Evolutionary conservation across 2,888 invertebrate genomes (phyloP), one percentile per base, ranked within the genome.

Genomic region (Belgica antarctica): DNA sequence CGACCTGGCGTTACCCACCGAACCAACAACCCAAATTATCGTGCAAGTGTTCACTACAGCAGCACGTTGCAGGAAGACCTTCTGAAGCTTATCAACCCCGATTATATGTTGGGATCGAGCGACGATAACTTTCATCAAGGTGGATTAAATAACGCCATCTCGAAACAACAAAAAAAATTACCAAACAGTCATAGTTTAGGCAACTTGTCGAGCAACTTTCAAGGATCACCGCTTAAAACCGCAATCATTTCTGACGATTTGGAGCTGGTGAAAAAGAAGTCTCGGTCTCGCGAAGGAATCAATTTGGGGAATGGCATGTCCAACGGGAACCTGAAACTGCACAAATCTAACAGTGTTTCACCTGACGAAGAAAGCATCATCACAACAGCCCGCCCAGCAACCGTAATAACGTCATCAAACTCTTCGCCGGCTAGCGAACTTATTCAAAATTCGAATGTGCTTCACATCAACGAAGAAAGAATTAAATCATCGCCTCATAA

Each of bases 71-170:
- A 94, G 81, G 93, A 94, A 78, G 94, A 95, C 77, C 81, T 92
- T 22, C 88, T 94, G 83, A 87, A 91, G 62, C 82, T 94, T 25
- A 94, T 94, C 75, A 90, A 91, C 79, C 92, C 92, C 0, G 92
- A 92, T 75, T 83, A 82, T 74, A 81, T 82, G 70, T 81, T 82
- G 70, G 80, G 82, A 71, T 59, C 72, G 5, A 72, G 71, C 68
- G 77, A 79, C 24, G 75, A 76, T 7, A 80, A 80, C 66, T 73
- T 72, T 15, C 69, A 72, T 57, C 71, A 72, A 71, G 72, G 71
- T 36, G 71, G 59, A 31, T 62, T 71, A 17, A 70, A 22, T 66
- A 73, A 63, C 41, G 31, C 59, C 47, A 63, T 66, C 28, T 71
- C 65, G 15, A 73, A 74, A 71, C 61, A 71, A 19, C 72, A 74